These are phyloP conservation scores for Lophura nycthemera DNA, from an alignment of 2,113 vertebrate species.

Conservation along the genomic window DNA sequence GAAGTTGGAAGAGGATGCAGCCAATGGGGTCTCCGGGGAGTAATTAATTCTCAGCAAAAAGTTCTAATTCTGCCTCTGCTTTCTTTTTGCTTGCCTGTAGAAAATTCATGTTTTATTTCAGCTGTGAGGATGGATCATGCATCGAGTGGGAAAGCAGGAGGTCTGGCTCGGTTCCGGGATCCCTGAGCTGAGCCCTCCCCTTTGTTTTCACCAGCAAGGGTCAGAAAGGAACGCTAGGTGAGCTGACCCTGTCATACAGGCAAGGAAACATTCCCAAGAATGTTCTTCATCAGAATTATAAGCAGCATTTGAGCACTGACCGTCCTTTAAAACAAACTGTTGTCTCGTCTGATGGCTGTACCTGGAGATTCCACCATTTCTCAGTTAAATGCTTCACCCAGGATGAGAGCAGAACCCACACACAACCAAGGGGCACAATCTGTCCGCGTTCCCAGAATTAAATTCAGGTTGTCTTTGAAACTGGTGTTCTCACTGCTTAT, in stretches of 20 bases:
- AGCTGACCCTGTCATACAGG: background rate
- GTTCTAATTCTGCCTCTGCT: slow-evolving; percentile 4
- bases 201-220: background rate
- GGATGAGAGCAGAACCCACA: background rate
- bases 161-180: background rate
- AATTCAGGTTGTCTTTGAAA: background rate
- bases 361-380: background rate
- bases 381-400: background rate
- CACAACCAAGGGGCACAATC: background rate
- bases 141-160: background rate
- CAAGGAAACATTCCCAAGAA: background rate
- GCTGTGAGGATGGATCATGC: background rate
- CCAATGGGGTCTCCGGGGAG: background rate
- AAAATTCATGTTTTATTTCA: background rate
- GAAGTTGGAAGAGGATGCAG: background rate
- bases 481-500: background rate
- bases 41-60: background rate
- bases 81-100: slow-evolving; percentile 13
- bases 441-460: background rate
- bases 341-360: background rate
- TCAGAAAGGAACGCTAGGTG: background rate
- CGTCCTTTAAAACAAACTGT: background rate
- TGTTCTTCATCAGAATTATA: background rate
- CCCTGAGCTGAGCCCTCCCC: background rate
- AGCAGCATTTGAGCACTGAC: background rate